Evolutionary conservation across 2,888 invertebrate genomes (phyloP).

Genomic region (Stomorhina lunata): DNA sequence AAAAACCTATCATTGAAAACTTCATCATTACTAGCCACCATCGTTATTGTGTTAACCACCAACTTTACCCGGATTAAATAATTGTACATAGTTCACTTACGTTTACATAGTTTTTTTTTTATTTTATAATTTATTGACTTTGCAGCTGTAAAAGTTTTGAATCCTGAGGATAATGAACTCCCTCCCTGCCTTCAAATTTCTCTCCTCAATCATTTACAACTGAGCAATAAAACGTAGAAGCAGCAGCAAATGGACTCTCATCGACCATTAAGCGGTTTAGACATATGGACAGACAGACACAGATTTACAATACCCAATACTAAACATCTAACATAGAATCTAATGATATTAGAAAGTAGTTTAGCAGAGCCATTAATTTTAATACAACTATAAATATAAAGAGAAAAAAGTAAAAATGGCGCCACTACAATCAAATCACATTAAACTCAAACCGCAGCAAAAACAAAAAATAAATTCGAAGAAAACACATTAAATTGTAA

Average conservation of each 20-base stretch:
- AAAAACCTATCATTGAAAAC: neutral
- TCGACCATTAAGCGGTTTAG: conserved; percentile 35
- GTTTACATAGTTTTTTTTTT: conserved; percentile 29
- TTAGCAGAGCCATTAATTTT: conserved; percentile 49
- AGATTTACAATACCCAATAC: neutral
- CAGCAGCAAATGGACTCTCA: conserved; percentile 14
- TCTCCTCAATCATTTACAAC: neutral
- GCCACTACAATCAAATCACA: conserved; percentile 52
- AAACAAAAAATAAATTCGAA: neutral
- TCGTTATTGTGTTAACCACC: conserved; percentile 29
- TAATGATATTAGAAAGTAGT: conserved; percentile 42
- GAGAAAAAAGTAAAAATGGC: conserved; percentile 37
- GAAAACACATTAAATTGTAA: neutral
- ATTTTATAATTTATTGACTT: conserved; percentile 39
- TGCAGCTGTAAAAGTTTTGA: conserved; percentile 30
- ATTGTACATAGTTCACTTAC: conserved; percentile 33
- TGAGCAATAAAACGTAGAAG: conserved; percentile 6
- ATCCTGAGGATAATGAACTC: conserved; percentile 7
- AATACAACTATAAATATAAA: conserved; percentile 20
- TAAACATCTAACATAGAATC: neutral
- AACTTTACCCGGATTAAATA: conserved; percentile 30
- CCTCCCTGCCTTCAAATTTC: neutral
- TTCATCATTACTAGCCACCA: neutral
- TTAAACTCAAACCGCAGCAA: conserved; percentile 41
- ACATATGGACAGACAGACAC: neutral